Percentiles rank a stretch among this genome's conserved stretches.
These are phyloP conservation scores for Bos indicus DNA, from an alignment of 2,113 vertebrate species.

Conservation along the genomic window DNA sequence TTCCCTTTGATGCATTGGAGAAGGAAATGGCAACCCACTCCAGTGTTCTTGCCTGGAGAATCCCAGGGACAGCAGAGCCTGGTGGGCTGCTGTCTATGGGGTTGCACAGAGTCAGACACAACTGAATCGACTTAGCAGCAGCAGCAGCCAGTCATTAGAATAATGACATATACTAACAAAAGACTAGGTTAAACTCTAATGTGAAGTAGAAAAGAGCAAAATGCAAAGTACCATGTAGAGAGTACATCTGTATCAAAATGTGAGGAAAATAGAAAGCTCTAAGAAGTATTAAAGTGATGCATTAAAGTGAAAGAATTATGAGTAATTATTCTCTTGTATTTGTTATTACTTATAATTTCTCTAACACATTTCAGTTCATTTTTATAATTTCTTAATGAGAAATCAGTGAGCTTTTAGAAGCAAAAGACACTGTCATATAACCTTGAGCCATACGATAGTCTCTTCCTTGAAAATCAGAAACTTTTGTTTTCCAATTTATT, in stretches of 20 bases:
- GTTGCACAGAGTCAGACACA: background rate
- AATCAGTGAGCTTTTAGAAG: background rate
- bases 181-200: background rate
- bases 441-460: background rate
- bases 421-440: background rate
- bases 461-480: background rate
- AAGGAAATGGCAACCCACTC: background rate
- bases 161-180: background rate
- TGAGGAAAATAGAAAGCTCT: background rate
- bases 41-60: background rate
- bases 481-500: background rate
- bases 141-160: background rate
- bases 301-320: background rate
- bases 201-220: background rate
- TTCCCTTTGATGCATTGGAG: background rate
- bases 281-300: background rate
- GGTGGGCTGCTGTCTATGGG: background rate
- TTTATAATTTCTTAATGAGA: constrained; percentile 14
- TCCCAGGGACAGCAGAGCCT: background rate
- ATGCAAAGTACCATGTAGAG: background rate
- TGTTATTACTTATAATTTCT: background rate
- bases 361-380: background rate
- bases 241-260: background rate
- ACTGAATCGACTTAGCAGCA: background rate
- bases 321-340: background rate